Percentiles rank a stretch among this genome's conserved stretches.
phyloP scores from a whole-genome alignment of 2,888 invertebrate species.

The Ischnura elegans region DNA sequence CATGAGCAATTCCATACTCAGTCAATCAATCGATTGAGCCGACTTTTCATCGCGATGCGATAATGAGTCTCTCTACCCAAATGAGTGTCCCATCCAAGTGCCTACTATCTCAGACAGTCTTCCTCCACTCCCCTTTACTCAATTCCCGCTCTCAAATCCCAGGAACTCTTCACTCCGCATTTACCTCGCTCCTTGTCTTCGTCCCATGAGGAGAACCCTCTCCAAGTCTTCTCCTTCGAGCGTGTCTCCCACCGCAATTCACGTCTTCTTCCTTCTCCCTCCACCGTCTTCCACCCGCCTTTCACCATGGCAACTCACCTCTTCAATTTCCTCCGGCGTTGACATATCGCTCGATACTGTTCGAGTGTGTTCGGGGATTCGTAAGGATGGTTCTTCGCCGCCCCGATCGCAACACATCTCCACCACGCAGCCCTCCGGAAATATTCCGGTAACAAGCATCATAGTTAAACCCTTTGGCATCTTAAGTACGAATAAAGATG shows the following conservation, averaged over 20 bases:
- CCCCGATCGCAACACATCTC: background rate
- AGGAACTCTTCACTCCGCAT: conserved; percentile 11
- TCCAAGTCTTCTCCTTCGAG: background rate
- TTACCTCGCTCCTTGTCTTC: background rate
- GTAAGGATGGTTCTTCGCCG: too few species aligned
- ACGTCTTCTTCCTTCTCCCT: background rate
- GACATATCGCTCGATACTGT: background rate
- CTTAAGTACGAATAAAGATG: too few species aligned
- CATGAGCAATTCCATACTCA: too few species aligned
- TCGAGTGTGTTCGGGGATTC: background rate
- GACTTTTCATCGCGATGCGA: too few species aligned
- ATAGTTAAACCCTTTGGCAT: too few species aligned
- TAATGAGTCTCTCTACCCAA: too few species aligned
- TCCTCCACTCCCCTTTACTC: background rate
- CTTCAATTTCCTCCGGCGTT: background rate
- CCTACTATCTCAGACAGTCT: background rate
- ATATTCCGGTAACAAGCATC: too few species aligned
- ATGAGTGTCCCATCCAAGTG: too few species aligned
- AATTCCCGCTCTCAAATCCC: background rate
- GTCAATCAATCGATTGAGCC: too few species aligned
- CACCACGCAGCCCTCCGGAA: too few species aligned
- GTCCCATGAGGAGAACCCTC: background rate
- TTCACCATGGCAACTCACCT: background rate
- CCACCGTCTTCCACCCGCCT: background rate
- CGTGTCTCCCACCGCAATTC: background rate